phyloP scores from a whole-genome alignment of 1,140 invertebrate species.

The Micrasema minimum region DNA sequence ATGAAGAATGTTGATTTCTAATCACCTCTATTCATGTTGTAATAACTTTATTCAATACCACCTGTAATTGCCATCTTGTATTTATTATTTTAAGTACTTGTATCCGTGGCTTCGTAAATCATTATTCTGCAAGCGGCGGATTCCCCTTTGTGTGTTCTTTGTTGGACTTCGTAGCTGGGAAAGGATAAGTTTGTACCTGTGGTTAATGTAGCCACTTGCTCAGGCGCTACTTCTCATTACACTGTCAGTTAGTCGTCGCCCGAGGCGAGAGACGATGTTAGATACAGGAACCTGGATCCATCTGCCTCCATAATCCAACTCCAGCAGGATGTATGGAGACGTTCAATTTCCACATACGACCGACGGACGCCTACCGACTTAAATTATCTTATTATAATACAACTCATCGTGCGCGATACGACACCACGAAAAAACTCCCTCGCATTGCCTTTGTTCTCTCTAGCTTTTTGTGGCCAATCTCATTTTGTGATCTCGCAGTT shows the following conservation, averaged over 20 bases:
- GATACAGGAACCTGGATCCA: slow-evolving; percentile 15
- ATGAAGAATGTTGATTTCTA: no score
- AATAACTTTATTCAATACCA: no score
- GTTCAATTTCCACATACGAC: slow-evolving; percentile 36
- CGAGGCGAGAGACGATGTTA: background rate
- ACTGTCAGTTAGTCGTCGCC: slow-evolving; percentile 28
- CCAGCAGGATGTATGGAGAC: slow-evolving; percentile 32
- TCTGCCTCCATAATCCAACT: slow-evolving; percentile 13
- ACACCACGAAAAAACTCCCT: slow-evolving; percentile 11
- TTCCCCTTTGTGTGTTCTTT: no score
- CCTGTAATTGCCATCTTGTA: no score
- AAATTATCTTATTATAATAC: slow-evolving; percentile 41
- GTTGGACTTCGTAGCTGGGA: no score
- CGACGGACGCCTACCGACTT: slow-evolving; percentile 35
- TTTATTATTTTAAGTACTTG: no score
- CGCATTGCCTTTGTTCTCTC: slow-evolving; percentile 20
- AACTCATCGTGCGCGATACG: slow-evolving; percentile 16
- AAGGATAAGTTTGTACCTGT: background rate
- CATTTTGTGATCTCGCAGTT: slow-evolving; percentile 16
- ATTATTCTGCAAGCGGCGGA: no score
- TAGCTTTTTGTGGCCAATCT: slow-evolving; percentile 18
- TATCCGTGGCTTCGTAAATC: no score
- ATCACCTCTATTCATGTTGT: no score
- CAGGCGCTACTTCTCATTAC: slow-evolving; percentile 24
- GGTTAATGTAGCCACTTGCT: slow-evolving; percentile 7